A percentile compares a stretch with the other conserved stretches of the same genome.
These are phyloP conservation scores for Paedocypris micromegethes DNA, from an alignment of 2,797 vertebrate genomes.

Conservation along the genomic window DNA sequence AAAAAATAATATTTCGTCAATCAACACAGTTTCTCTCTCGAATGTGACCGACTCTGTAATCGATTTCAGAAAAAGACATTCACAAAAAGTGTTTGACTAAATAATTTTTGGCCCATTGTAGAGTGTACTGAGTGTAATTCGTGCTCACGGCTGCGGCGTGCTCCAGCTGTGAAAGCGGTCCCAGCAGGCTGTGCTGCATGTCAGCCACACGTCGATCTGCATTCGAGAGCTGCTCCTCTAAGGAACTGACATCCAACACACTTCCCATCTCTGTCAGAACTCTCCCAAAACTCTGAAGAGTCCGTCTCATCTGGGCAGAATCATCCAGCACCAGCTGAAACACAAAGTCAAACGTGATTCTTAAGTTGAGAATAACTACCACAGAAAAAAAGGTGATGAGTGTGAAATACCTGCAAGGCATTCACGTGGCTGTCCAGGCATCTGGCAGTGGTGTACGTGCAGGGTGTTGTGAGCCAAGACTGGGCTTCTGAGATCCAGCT, in stretches of 20 bases:
- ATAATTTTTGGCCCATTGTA: too few relatives aligned
- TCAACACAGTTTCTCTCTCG: too few relatives aligned
- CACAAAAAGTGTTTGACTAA: too few relatives aligned
- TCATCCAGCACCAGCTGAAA: conserved; percentile 82
- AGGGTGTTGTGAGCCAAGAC: conserved; percentile 70
- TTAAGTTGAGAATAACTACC: background rate
- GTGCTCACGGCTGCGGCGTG: conserved; percentile 78
- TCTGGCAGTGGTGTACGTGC: conserved; percentile 72
- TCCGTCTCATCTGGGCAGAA: conserved; percentile 78
- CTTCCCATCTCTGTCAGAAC: conserved; percentile 76
- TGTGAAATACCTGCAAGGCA: conserved; percentile 72
- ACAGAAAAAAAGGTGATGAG: background rate
- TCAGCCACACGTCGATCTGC: conserved; percentile 64
- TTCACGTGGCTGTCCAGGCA: conserved; percentile 69
- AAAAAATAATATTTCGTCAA: too few relatives aligned
- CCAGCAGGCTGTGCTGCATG: conserved; percentile 75
- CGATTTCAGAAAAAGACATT: too few relatives aligned
- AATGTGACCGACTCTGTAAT: too few relatives aligned
- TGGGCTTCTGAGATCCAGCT: conserved; percentile 79
- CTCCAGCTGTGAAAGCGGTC: conserved; percentile 75
- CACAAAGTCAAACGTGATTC: background rate
- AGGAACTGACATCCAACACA: conserved; percentile 69
- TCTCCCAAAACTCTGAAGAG: conserved; percentile 67
- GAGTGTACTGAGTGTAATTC: too few relatives aligned
- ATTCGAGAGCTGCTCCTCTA: conserved; percentile 66